Evolutionary conservation across 2,888 invertebrate genomes (phyloP), one percentile per base, ranked within the genome.

Genomic region (Heteropelma amictum): DNA sequence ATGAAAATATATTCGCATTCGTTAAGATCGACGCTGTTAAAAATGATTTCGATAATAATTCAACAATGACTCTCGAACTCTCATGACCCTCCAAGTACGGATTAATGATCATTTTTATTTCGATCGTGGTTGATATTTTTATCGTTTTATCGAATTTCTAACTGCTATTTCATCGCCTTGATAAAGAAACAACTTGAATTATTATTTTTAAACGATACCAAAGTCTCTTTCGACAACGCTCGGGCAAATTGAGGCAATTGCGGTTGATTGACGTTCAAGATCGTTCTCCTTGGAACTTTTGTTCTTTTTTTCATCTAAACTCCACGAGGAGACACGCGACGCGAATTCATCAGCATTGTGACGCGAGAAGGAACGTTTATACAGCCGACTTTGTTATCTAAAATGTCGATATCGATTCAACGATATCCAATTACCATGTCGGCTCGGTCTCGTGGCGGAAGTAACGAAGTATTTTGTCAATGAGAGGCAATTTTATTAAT

Each of bases 201-300:
- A 17, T 17, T 42, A 17, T 17, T 23, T 45, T 17, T 21, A 2
- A n/a, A 3, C 17, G n/a, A n/a, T n/a, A n/a, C n/a, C n/a, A n/a
- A n/a, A n/a, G n/a, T n/a, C n/a, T n/a, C 10, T 45, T 8, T 56
- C 2, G 38, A 23, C 23, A 14, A 12, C 5, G 38, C 0, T 38
- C 2, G 7, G 17, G 56, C 53, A 26, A 60, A 17, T 49, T n/a
- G 42, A n/a, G 47, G 17, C 53, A 69, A 74, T 74, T 69, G 40
- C 8, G 6, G 12, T 65, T 23, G 45, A 74, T 74, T 58, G 58
- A 21, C 4, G 30, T 28, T 64, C 58, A 60, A 65, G 47, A 40
- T 45, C 38, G 10, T 49, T 21, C n/a, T 5, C 14, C 8, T 5
- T 10, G 12, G 10, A 7, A 69, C 42, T 49, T 69, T 64, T 17